A percentile compares a stretch with the other conserved stretches of the same genome.
Evolutionary conservation across 2,797 vertebrate genomes (phyloP).

Genomic region (Leptodactylus fallax): DNA sequence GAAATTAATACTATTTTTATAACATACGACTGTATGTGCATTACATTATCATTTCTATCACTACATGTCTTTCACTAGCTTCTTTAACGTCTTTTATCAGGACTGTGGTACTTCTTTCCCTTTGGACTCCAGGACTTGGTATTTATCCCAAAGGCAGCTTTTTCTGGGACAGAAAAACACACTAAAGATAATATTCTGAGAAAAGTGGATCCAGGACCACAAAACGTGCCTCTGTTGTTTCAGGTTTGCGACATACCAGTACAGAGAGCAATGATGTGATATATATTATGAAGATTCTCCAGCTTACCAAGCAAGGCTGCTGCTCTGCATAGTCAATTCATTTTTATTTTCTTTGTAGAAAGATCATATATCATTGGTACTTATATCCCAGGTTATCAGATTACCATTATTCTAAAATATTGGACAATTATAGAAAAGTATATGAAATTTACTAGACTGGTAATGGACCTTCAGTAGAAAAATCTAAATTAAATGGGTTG

Average conservation of each 20-base stretch:
- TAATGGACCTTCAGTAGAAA: too few relatives aligned
- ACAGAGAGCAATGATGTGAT: neutral
- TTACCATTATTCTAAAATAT: too few relatives aligned
- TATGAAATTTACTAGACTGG: too few relatives aligned
- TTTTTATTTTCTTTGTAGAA: too few relatives aligned
- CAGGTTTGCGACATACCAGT: constrained; percentile 64
- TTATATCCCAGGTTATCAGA: too few relatives aligned
- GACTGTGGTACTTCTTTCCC: constrained; percentile 78
- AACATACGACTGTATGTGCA: too few relatives aligned
- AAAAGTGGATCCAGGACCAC: constrained; percentile 55
- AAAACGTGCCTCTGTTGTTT: constrained; percentile 63
- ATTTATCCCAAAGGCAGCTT: constrained; percentile 52
- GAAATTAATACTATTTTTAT: neutral
- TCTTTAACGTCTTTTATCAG: constrained; percentile 62
- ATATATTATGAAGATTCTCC: too few relatives aligned
- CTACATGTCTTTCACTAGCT: neutral
- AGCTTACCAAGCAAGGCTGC: too few relatives aligned
- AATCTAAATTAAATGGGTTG: too few relatives aligned
- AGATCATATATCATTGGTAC: too few relatives aligned
- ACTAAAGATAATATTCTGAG: constrained; percentile 49
- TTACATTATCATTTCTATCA: neutral
- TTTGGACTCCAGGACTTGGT: constrained; percentile 68
- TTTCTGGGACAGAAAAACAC: constrained; percentile 70
- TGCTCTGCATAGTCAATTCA: too few relatives aligned
- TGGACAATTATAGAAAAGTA: too few relatives aligned